These are phyloP conservation scores for Acronicta psi DNA, from an alignment of 2,888 invertebrate genomes.

Conservation along the genomic window DNA sequence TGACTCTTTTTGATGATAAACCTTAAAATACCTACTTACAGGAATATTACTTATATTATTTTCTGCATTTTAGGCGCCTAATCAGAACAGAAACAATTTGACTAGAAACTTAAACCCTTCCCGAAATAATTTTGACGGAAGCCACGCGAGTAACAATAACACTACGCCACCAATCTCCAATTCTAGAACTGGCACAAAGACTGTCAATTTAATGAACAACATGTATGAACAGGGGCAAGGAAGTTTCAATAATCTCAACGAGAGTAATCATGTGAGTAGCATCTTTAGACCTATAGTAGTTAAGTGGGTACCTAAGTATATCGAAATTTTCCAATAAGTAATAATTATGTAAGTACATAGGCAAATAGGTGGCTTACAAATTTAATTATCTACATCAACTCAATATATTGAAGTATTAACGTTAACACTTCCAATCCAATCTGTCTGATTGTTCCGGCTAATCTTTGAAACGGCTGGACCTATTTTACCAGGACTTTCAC, in stretches of 20 bases:
- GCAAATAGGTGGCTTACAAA: too few species aligned
- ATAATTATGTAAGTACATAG: too few species aligned
- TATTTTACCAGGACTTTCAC: too few species aligned
- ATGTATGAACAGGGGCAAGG: constrained; percentile 85
- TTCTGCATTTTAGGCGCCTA: constrained; percentile 70
- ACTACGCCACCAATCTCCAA: constrained; percentile 73
- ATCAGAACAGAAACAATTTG: constrained; percentile 84
- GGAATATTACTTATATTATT: not conserved
- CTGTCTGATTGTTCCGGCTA: too few species aligned
- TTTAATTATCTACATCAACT: too few species aligned
- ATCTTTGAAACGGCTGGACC: too few species aligned
- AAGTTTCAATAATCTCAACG: constrained; percentile 81
- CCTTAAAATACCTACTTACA: not conserved
- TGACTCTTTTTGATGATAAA: too few species aligned
- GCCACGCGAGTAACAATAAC: constrained; percentile 78
- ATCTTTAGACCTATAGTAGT: not conserved
- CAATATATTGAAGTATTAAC: too few species aligned
- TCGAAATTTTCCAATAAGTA: too few species aligned
- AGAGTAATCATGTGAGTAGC: constrained; percentile 79
- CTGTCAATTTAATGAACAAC: constrained; percentile 84
- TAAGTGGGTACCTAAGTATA: too few species aligned
- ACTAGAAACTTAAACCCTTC: constrained; percentile 83
- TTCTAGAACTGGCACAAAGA: constrained; percentile 78
- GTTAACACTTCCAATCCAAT: too few species aligned
- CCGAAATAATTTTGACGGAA: constrained; percentile 81